Conservation (phyloP, 2,888 invertebrate genomes). For the Yponomeuta malinellus region DNA sequence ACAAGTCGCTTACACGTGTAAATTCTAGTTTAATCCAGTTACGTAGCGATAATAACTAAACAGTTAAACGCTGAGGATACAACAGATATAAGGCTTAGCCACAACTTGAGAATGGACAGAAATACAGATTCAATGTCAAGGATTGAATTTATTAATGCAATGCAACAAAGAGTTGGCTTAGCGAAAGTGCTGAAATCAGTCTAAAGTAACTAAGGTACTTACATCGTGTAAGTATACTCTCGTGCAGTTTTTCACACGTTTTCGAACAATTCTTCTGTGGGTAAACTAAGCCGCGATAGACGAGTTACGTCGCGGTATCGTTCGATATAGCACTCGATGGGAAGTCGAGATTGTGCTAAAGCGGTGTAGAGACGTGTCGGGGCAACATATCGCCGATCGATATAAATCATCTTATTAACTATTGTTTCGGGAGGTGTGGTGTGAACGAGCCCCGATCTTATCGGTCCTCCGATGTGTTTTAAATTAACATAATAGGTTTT, state of each 20-base stretch:
- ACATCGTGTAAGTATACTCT: no score
- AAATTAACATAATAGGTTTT: conserved; percentile 77
- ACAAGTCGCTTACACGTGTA: background rate
- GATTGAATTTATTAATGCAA: no score
- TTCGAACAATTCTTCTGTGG: background rate
- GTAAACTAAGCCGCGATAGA: background rate
- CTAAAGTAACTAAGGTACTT: no score
- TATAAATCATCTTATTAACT: conserved; percentile 76
- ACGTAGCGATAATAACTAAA: background rate
- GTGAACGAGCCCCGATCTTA: conserved; percentile 70
- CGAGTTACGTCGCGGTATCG: conserved; percentile 54
- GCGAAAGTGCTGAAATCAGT: no score
- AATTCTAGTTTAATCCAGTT: conserved; percentile 1
- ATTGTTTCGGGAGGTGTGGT: conserved; percentile 76
- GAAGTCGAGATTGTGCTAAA: conserved; percentile 71
- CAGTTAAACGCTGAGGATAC: conserved; percentile 2
- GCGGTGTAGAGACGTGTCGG: conserved; percentile 71
- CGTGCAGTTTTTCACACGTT: no score
- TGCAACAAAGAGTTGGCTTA: no score
- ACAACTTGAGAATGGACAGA: background rate
- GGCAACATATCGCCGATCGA: conserved; percentile 64
- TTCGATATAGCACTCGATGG: conserved; percentile 66
- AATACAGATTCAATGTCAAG: background rate
- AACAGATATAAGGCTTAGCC: background rate
- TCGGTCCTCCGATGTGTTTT: conserved; percentile 69